A percentile compares a stretch with the other conserved stretches of the same genome.
Conservation (phyloP, 2,113 vertebrate genomes). For the Myiozetetes cayanensis region DNA sequence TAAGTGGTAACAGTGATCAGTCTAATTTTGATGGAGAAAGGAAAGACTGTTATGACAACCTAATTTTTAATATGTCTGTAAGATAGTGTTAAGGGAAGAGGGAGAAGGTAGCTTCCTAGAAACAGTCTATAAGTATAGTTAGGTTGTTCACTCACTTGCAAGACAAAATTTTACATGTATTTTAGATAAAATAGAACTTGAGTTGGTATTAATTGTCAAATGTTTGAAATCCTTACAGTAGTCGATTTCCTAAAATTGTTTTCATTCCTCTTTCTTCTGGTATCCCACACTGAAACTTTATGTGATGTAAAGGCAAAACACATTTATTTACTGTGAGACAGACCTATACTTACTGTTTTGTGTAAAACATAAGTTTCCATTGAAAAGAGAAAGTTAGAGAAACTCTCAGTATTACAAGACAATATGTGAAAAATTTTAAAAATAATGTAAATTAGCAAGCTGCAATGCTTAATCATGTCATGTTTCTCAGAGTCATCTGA, state of each 20-base stretch:
- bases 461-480: neutral
- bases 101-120: neutral
- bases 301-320: neutral
- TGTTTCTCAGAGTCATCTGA: neutral
- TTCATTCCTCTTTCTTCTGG: neutral
- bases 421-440: neutral
- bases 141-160: neutral
- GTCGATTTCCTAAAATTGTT: neutral
- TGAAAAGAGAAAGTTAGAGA: neutral
- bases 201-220: neutral
- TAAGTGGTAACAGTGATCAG: neutral
- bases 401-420: neutral
- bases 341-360: neutral
- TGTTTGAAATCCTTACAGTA: neutral
- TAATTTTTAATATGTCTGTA: neutral
- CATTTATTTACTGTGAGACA: neutral
- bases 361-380: neutral
- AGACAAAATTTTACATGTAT: neutral
- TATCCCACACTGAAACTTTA: neutral
- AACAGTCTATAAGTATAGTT: neutral
- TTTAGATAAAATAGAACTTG: neutral
- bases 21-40: neutral
- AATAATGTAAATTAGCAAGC: neutral
- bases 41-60: neutral
- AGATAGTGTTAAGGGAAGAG: neutral